A percentile compares a stretch with the other conserved stretches of the same genome.
Conservation (phyloP, 2,888 invertebrate genomes). For the Epinotia demarniana region DNA sequence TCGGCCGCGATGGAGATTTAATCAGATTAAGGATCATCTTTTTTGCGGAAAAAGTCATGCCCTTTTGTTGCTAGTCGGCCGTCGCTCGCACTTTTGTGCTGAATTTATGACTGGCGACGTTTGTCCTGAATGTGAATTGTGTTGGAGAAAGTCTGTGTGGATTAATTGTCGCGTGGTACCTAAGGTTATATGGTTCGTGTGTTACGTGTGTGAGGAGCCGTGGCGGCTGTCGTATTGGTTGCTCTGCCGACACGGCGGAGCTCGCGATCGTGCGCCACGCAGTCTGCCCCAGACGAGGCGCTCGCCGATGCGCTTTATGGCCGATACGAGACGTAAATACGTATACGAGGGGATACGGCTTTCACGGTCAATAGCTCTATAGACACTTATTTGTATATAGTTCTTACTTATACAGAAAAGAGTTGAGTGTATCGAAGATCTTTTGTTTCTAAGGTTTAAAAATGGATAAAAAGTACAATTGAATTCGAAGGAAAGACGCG, state of each 20-base stretch:
- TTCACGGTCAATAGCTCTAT: slow-evolving; percentile 37
- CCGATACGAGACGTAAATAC: slow-evolving; percentile 51
- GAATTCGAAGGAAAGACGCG: background rate
- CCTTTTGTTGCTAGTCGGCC: slow-evolving; percentile 82
- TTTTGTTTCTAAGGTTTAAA: background rate
- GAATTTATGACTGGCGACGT: slow-evolving; percentile 80
- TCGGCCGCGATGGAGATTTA: slow-evolving; percentile 84
- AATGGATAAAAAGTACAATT: slow-evolving; percentile 3
- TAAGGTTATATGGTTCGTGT: slow-evolving; percentile 29
- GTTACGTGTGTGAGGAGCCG: slow-evolving; percentile 62
- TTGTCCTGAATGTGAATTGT: slow-evolving; percentile 80
- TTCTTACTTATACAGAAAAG: background rate
- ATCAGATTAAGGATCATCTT: slow-evolving; percentile 85
- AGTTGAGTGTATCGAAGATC: background rate
- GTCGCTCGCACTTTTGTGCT: slow-evolving; percentile 81
- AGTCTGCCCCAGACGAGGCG: slow-evolving; percentile 68
- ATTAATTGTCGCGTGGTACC: slow-evolving; percentile 29
- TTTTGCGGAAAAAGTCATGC: slow-evolving; percentile 83
- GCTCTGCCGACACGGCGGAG: slow-evolving; percentile 27
- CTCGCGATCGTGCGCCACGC: slow-evolving; percentile 63
- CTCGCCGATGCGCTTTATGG: slow-evolving; percentile 62
- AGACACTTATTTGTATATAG: background rate
- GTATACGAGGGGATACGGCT: slow-evolving; percentile 34
- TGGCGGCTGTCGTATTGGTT: slow-evolving; percentile 61
- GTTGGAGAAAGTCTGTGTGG: slow-evolving; percentile 48